A percentile compares a stretch with the other conserved stretches of the same genome.
phyloP scores from a whole-genome alignment of 2,797 vertebrate genomes.

The Fundulus diaphanus region DNA sequence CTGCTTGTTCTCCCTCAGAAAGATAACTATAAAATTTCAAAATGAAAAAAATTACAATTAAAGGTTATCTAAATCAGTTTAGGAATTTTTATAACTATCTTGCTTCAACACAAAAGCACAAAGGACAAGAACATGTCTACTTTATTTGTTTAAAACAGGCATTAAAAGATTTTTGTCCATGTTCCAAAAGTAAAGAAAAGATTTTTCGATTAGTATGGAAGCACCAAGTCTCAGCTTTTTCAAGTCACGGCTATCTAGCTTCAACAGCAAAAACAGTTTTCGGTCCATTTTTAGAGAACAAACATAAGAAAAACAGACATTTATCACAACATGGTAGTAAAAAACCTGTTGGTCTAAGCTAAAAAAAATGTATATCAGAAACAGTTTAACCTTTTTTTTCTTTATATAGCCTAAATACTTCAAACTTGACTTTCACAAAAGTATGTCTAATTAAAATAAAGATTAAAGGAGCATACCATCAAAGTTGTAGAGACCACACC shows the following conservation, averaged over 20 bases:
- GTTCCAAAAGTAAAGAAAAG: not conserved
- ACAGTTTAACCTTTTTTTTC: not conserved
- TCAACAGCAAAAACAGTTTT: not conserved
- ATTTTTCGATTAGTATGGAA: not conserved
- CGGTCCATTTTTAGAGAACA: not conserved
- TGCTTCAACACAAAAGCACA: not conserved
- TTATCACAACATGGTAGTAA: not conserved
- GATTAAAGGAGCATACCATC: slow-evolving; percentile 57
- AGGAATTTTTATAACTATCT: not conserved
- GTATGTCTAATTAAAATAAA: slow-evolving; percentile 17
- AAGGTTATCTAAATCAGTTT: not conserved
- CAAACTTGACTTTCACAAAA: not conserved
- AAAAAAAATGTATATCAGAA: not conserved
- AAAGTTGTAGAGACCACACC: slow-evolving; percentile 71
- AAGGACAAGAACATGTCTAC: not conserved
- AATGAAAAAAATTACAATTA: not conserved
- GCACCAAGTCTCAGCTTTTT: not conserved
- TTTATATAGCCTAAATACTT: not conserved
- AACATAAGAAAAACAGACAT: not conserved
- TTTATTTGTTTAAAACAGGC: not conserved
- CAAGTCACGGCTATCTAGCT: not conserved
- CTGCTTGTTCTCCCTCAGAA: not conserved
- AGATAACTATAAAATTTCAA: not conserved
- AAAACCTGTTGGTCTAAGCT: not conserved
- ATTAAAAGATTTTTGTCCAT: not conserved